Base-by-base conservation (phyloP, 2,888 invertebrate genomes). In the Arenicola marina region DNA sequence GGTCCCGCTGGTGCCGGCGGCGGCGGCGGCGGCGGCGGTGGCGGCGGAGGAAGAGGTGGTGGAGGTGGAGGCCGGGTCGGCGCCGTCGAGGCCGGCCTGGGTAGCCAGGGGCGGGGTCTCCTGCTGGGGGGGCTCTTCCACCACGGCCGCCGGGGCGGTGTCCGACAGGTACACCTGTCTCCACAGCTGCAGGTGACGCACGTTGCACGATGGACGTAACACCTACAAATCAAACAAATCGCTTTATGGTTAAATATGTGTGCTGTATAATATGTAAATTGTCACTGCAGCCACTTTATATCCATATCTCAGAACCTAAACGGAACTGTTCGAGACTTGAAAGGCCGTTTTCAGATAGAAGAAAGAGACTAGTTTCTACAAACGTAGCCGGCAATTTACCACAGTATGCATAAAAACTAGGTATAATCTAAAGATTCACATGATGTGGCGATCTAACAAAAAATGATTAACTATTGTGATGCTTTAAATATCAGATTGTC, bases 131-230 rank as follows among this genome's bases (percentile, higher is more conserved):
- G 32, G n/a, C 7, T 7, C 15, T 29, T 61, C 57, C 4, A 24
- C 51, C 26, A 32, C 24, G 3, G 44, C 4, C 24, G 44, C 29
- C 31, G 58, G 61, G 2, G 59, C 38, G 21, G 59, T 46, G 44
- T 65, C 61, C 3, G 91, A 91, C 74, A 92, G 87, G 86, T 93
- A 95, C 68, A 95, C 89, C 72, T 91, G 91, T 69, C 89, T 87
- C 95, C 95, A 96, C 73, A 95, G 86, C 61, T 87, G 87, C 79
- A 95, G 87, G 77, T 92, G 90, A 61, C 93, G 89, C 59, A 94
- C 90, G 80, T 91, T 91, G 83, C 89, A 91, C 72, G 91, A 90
- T 58, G 94, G 93, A 90, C 91, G 92, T 73, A 95, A 85, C 75
- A 93, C 91, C 92, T 93, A 81, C 33, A 75, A 69, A 69, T 63